Evolutionary conservation across 2,797 vertebrate species (phyloP), one percentile per base, ranked within the genome.

Genomic region (Bufotes viridis): DNA sequence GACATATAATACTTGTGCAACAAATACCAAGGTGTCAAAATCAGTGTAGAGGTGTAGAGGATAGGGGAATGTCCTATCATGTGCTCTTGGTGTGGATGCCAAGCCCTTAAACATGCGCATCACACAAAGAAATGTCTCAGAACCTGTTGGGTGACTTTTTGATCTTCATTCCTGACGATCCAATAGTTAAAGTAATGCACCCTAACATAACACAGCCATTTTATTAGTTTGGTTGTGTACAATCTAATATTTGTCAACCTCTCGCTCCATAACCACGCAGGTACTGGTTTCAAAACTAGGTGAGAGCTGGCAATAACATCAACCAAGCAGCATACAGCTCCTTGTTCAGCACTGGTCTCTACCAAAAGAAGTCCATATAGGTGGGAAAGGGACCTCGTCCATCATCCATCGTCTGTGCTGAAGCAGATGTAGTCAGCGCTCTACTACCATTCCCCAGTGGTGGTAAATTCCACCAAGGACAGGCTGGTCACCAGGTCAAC

Each of bases 91-190:
- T 29, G 9, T 24, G 22, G 57, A 51, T 55, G 60, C 80, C 81
- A 63, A 69, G 29, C 87, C 81, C 72, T 82, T 7, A 5, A 6
- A 42, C 42, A 42, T 42, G 42, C 42, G 6, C 42, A 42, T 42
- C 51, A 34, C 6, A 29, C 18, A 24, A 81, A 81, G 69, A 79
- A 82, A 78, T 78, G 60, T 83, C 51, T 83, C 34, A 78, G 42
- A 89, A 89, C 88, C 78, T 24, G 88, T 82, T 89, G 29, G 63
- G 84, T 82, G 10, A 86, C 83, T 89, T 89, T 51, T 2, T 7
- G 20, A 78, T 76, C 88, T 82, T 82, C 88, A 89, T 89, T 89
- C 88, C 70, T 80, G 13, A 26, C 65, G 34, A 78, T 86, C 78
- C 51, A 55, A 20, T n/a, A 12, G 55, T 17, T 26, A 11, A 14